Base-by-base conservation (phyloP, 1,140 invertebrate genomes). In the Chelonus insularis region DNA sequence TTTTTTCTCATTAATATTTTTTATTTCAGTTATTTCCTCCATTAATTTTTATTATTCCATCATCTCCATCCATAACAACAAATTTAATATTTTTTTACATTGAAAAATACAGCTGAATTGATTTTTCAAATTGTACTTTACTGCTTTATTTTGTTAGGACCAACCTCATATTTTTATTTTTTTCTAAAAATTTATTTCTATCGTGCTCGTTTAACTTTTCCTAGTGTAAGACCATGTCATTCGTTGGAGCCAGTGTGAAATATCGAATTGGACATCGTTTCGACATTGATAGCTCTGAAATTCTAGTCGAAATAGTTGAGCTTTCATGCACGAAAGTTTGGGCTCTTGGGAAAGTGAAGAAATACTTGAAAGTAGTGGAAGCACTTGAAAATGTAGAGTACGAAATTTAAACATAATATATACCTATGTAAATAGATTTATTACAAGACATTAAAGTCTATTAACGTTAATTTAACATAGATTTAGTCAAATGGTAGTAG, bases 1-100 rank as follows among this genome's bases (percentile, higher is more conserved):
- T 23, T 12, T 77, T 54, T 23, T 14, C 18, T 41, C n/a, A 25
- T 7, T 45, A 29, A n/a, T 16, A 21, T 37, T 12, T 18, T 55
- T 57, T 25, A 55, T n/a, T 43, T 43, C 18, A 29, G 7, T 7
- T 29, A 29, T 4, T 29, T 29, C 7, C 37, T 39, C 11, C 37
- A 39, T 39, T 2, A 29, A n/a, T n/a, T n/a, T n/a, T n/a, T n/a
- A n/a, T 39, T 39, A 39, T 39, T 39, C 4, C 9, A n/a, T 11
- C 14, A 39, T 39, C n/a, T 34, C 7, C n/a, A 34, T 34, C 7
- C n/a, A 5, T 29, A 3, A 25, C 21, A 50, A 25, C 11, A 5
- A 12, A n/a, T 50, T 50, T 29, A 20, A 25, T 11, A 2, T 29
- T 4, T n/a, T 25, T 50, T 50, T 25, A n/a, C 20, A 29, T 29